Evolutionary conservation across 2,888 invertebrate genomes (phyloP).

Genomic region (Mesorhabditis spiculigera): DNA sequence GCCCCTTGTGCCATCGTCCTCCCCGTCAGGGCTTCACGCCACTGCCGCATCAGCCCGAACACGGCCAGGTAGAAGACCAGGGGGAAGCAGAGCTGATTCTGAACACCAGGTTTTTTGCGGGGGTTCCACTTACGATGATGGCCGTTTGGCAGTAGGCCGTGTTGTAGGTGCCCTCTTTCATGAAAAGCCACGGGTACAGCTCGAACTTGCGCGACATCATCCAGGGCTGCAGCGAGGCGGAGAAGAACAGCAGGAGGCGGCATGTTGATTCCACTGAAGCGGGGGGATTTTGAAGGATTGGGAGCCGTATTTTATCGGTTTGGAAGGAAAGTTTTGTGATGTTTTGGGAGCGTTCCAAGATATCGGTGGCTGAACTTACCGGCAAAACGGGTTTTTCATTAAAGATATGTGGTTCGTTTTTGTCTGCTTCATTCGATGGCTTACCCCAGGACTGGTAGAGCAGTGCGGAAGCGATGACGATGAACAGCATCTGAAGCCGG

Average conservation of each 20-base stretch:
- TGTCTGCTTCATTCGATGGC: not conserved
- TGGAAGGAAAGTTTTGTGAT: no score
- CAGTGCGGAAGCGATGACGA: not conserved
- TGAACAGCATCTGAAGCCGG: not conserved
- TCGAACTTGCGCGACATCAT: not conserved
- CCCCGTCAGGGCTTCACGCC: not conserved
- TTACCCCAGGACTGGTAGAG: constrained; percentile 1
- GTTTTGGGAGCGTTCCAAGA: no score
- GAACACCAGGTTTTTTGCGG: not conserved
- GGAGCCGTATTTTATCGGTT: no score
- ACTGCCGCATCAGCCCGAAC: not conserved
- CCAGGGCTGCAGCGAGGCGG: not conserved
- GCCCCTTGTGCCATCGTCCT: not conserved
- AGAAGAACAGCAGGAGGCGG: not conserved
- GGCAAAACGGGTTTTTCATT: no score
- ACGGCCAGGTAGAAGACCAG: not conserved
- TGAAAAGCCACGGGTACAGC: not conserved
- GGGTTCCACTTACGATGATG: not conserved
- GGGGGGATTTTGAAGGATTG: no score
- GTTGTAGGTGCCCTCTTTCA: not conserved
- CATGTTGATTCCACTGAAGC: not conserved
- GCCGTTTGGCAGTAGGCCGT: not conserved
- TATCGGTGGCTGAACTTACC: no score
- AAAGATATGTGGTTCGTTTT: not conserved
- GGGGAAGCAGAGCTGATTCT: not conserved